Base-by-base conservation (phyloP, 2,888 invertebrate genomes). In the Acanthacorydalis orientalis region DNA sequence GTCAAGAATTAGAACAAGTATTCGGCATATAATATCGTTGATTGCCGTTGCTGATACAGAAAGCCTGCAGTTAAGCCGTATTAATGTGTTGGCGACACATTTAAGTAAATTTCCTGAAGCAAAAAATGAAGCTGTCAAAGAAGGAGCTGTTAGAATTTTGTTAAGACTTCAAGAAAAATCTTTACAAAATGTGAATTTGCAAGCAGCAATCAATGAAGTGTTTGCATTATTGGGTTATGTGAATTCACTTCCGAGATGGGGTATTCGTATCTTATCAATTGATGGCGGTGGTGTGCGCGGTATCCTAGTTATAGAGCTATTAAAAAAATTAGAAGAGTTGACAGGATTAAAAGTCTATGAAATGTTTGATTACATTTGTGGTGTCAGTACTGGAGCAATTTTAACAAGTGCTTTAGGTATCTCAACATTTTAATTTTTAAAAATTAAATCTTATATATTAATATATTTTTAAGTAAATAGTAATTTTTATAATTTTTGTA, bases 201-300 rank as follows among this genome's bases (percentile, higher is more conserved):
- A 59, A 45, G 60, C 60, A n/a, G 58, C 65, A n/a, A 52, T 64
- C 12, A 59, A 57, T 47, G 63, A 64, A 70, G 79, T 80, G 51
- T 63, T 81, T 61, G 77, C 84, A 1, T 64, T 87, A 49, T 62
- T 88, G 53, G 90, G 90, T 0, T 72, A 83, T 60, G 63, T 74
- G 1, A 75, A 77, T 43, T 80, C 85, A 6, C 70, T 83, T 4
- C 73, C 73, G 48, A 78, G 80, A 1, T 70, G 72, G 31, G 91
- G 92, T 1, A 80, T 91, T 43, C 72, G 83, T 59, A 77, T 93
- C 48, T 70, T 93, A 45, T 72, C 87, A 1, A 83, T 93, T 56
- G 92, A 93, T 68, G 93, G 93, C 2, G 92, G 93, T 40, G 92
- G 92, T 43, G 81, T 87, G 51, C 74, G 90, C 51, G 91, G 91